Base-by-base conservation (phyloP, 2,113 vertebrate genomes). In the Leptobrachium ailaonicum region DNA sequence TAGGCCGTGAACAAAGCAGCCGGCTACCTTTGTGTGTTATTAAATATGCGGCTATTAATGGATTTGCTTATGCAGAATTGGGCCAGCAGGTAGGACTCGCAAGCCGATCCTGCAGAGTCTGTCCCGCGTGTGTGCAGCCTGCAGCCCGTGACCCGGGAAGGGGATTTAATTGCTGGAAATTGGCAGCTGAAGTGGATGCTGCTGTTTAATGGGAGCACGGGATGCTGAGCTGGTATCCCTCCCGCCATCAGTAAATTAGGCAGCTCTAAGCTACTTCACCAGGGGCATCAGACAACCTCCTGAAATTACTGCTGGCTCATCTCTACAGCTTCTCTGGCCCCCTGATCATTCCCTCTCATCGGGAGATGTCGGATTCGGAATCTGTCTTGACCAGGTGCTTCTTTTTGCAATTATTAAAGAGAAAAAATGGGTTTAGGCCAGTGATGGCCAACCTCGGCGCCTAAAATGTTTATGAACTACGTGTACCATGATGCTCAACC, bases 101-200 rank as follows among this genome's bases (percentile, higher is more conserved):
- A 71, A 56, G 86, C 85, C 67, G 81, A 84, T 50, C 47, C 47
- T 1, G 4, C 4, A 5, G 47, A 0, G 4, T 50, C 8, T 8
- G 75, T 79, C 85, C 90, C 83, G 62, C 4, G 1, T 20, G 66
- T 66, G 83, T 71, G 58, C n/a, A 1, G 6, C 0, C 3, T 14
- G 47, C 11, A 75, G 20, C 12, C 4, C 56, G 50, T 82, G 14
- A 64, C 62, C 62, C 54, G 9, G 10, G 1, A 74, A 71, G 13
- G 54, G 41, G 32, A 12, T 11, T 69, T 82, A 75, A 77, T 0
- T 82, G 74, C 14, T 41, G 73, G 42, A 64, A 81, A 63, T 43
- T 47, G 20, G 74, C 84, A 76, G 56, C 3, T 2, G 50, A 54
- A 50, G 42, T 75, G 75, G 50, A 44, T 71, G 58, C 69, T 41